Percentiles rank a stretch among this genome's conserved stretches.
Evolutionary conservation across 1,140 invertebrate genomes (phyloP).

Genomic region (Muscidifurax raptorellus): DNA sequence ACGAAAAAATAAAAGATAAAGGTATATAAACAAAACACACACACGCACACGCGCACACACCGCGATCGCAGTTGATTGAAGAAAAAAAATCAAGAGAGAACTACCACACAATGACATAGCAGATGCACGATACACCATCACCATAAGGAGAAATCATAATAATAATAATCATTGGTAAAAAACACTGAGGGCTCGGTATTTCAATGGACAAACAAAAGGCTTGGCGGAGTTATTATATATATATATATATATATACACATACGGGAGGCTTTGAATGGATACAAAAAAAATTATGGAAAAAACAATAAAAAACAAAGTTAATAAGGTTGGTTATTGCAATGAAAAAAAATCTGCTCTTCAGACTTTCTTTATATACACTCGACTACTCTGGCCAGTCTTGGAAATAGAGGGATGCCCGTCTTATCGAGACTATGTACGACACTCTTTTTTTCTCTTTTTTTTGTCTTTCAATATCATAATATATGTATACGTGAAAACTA

Average conservation of each 20-base stretch:
- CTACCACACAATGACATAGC: slow-evolving; percentile 72
- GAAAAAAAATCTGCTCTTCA: slow-evolving; percentile 61
- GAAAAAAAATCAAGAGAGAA: slow-evolving; percentile 53
- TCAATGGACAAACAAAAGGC: not conserved
- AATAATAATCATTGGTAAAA: slow-evolving; percentile 46
- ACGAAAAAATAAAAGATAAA: slow-evolving; percentile 46
- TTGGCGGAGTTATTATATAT: slow-evolving; percentile 54
- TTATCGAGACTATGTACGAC: slow-evolving; percentile 71
- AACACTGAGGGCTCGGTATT: slow-evolving; percentile 23
- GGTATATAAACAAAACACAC: not conserved
- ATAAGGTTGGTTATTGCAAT: slow-evolving; percentile 29
- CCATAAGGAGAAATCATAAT: slow-evolving; percentile 67
- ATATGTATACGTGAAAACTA: not conserved
- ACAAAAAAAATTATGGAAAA: not conserved
- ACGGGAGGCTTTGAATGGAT: slow-evolving; percentile 27
- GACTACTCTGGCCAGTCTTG: slow-evolving; percentile 72
- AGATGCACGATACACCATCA: slow-evolving; percentile 75
- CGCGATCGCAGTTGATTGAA: slow-evolving; percentile 50
- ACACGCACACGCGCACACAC: slow-evolving; percentile 44
- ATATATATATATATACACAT: slow-evolving; percentile 63
- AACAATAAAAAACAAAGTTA: slow-evolving; percentile 31
- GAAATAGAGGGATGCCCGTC: slow-evolving; percentile 75
- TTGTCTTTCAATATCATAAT: not conserved
- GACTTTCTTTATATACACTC: slow-evolving; percentile 63
- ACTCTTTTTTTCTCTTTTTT: slow-evolving; percentile 53